These are phyloP conservation scores for Glaucomys volans DNA, from an alignment of 2,113 vertebrate genomes.

Conservation along the genomic window DNA sequence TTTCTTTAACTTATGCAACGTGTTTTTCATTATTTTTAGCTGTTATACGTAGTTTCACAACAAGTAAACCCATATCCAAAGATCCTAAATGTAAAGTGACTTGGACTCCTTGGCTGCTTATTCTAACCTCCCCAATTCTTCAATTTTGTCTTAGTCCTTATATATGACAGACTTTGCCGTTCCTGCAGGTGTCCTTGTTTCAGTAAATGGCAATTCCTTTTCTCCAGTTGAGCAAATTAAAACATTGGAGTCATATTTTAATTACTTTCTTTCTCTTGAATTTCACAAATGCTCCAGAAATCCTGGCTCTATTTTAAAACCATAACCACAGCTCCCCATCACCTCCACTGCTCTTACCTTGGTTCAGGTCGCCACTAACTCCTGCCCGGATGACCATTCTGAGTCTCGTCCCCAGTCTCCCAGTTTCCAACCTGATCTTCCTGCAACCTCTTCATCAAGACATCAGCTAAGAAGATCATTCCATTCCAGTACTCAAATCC, in stretches of 20 bases:
- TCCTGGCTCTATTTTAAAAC: background rate
- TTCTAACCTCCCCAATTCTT: constrained; percentile 1
- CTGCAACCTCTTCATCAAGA: background rate
- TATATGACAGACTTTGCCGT: background rate
- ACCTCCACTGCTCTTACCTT: background rate
- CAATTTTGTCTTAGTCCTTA: constrained; percentile 26
- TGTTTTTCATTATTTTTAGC: background rate
- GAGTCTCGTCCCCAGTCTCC: background rate
- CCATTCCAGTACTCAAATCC: background rate
- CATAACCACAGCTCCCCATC: background rate
- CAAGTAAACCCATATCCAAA: background rate
- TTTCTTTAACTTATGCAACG: background rate
- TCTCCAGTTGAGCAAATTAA: background rate
- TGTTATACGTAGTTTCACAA: constrained; percentile 14
- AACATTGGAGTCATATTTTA: background rate
- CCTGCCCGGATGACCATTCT: background rate
- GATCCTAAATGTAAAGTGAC: background rate
- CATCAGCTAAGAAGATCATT: background rate
- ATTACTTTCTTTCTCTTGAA: background rate
- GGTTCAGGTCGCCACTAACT: background rate
- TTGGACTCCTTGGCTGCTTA: background rate
- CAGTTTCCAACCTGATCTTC: background rate
- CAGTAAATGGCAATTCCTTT: background rate
- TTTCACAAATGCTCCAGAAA: background rate
- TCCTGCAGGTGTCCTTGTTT: background rate